phyloP scores from a whole-genome alignment of 2,113 vertebrate species.

The Rissa tridactyla region DNA sequence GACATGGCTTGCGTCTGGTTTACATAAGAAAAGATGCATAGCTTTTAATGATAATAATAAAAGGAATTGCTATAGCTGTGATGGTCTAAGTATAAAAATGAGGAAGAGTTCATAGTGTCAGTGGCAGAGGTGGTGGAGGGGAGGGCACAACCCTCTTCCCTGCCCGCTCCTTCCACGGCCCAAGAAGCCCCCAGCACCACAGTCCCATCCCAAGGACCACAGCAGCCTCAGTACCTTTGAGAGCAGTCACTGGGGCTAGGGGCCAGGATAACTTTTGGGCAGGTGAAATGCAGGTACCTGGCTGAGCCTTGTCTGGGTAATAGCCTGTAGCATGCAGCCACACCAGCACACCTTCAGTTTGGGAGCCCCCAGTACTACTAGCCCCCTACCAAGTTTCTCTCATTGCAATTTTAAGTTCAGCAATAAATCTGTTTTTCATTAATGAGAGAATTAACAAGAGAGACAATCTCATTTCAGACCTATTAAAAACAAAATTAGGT shows the following conservation, averaged over 20 bases:
- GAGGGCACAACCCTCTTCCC: background rate
- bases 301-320: rapidly evolving
- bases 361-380: background rate
- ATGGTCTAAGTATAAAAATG: background rate
- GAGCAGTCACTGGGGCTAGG: rapidly evolving
- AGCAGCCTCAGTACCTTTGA: background rate
- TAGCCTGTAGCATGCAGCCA: rapidly evolving
- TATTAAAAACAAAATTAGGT: constrained; percentile 53
- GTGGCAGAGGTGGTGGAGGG: background rate
- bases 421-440: constrained; percentile 53
- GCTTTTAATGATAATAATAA: background rate
- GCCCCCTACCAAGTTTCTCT: background rate
- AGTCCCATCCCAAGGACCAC: rapidly evolving
- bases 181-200: rapidly evolving
- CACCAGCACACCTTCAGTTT: background rate
- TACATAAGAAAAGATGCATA: background rate
- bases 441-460: constrained; percentile 48
- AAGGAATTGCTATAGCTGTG: background rate
- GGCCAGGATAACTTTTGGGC: background rate
- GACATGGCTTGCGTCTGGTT: background rate
- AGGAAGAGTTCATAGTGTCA: rapidly evolving
- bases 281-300: rapidly evolving
- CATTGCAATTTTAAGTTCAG: background rate
- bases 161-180: rapidly evolving
- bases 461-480: constrained; percentile 34